Base-by-base conservation (phyloP, 2,797 vertebrate species). In the Tenualosa thibaudeaui region DNA sequence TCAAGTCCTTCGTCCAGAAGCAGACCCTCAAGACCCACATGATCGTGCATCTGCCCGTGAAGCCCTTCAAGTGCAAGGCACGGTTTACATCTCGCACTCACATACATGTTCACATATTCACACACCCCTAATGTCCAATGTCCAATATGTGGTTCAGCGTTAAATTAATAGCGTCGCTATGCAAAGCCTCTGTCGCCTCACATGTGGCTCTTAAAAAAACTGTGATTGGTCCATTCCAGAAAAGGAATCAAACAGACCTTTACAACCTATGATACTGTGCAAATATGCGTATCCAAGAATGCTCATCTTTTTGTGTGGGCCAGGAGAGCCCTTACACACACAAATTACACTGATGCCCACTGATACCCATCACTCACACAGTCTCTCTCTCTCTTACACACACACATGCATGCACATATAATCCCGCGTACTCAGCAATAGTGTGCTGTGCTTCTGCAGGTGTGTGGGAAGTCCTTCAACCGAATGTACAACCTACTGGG, bases 401-500 rank as follows among this genome's bases (percentile, higher is more conserved):
- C 58, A 60, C 19, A n/a, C 19, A 60, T 22, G 24, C 19, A 60
- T 5, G 15, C 58, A 60, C 58, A 62, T 5, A 49, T 8, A 49
- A 49, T 49, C 56, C 5, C 58, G 2, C 58, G 24, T 10, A 24
- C 58, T 62, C 22, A 62, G 58, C 8, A 62, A 62, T n/a, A 2
- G 40, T 84, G 43, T n/a, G 13, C 83, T 2, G 3, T 43, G 15
- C 51, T n/a, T 2, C 5, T 22, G 0, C 90, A 99, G 98, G 98
- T 99, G n/a, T 99, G 98, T 0, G 98, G 97, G 24, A 99, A 99
- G 89, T 98, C 98, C 88, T 99, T 99, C 94, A 99, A 99, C 93
- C 96, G 98, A 94, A 99, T 99, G 98, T 99, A 99, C 95, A 99
- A 99, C 94, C 96, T 99, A 84, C 95, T 99, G 94, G 98, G 98